phyloP scores from a whole-genome alignment of 2,888 invertebrate genomes.

The Tupiocoris notatus region DNA sequence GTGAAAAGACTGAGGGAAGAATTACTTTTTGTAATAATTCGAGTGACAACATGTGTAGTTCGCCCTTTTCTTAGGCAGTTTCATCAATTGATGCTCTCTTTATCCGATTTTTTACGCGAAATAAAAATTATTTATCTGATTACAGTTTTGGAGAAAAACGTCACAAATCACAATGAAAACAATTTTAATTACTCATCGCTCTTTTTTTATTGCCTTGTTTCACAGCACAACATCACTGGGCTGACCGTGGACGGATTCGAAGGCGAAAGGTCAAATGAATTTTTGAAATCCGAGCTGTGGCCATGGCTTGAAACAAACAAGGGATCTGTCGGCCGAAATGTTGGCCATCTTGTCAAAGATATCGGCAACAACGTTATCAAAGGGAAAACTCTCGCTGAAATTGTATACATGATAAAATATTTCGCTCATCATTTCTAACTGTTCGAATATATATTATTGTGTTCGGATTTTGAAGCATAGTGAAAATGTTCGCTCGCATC shows the following conservation, averaged over 20 bases:
- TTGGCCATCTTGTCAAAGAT: neutral
- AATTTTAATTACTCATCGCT: neutral
- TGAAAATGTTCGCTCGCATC: no score
- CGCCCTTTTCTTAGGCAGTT: no score
- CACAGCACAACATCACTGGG: constrained; percentile 1
- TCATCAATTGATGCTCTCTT: no score
- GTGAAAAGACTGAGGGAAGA: no score
- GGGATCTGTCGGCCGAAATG: neutral
- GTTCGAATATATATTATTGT: no score
- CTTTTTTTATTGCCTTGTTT: neutral
- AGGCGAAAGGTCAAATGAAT: neutral
- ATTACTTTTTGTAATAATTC: no score
- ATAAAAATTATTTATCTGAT: no score
- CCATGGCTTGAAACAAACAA: constrained; percentile 1
- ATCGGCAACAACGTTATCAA: constrained; percentile 5
- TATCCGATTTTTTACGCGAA: no score
- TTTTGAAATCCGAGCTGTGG: neutral
- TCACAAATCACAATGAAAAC: no score
- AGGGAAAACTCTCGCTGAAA: neutral
- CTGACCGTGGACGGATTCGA: neutral
- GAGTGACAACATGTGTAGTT: no score
- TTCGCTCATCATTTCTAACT: neutral
- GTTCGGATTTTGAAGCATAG: no score
- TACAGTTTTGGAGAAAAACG: no score
- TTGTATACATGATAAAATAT: neutral